Evolutionary conservation across 2,797 vertebrate genomes (phyloP).

Genomic region (Rhynchotus rufescens): DNA sequence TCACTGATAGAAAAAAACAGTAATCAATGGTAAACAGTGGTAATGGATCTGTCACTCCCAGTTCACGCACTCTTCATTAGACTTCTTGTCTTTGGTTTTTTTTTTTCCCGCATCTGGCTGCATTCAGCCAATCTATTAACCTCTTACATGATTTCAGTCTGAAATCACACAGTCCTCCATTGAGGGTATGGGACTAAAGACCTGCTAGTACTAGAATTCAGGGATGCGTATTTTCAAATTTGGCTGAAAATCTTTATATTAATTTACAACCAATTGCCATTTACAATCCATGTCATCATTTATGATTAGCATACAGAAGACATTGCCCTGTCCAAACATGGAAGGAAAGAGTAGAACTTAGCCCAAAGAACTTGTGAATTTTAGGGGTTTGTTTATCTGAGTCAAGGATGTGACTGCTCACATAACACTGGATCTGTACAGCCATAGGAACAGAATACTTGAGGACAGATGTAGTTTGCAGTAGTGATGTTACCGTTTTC

Average conservation of each 20-base stretch:
- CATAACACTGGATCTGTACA: not conserved
- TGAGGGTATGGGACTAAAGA: not conserved
- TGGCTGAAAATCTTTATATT: not conserved
- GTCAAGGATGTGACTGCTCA: no score
- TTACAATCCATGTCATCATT: not conserved
- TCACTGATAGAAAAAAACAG: not conserved
- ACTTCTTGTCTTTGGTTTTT: not conserved
- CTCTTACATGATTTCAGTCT: not conserved
- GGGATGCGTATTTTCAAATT: not conserved
- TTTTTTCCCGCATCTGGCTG: not conserved
- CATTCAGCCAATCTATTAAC: not conserved
- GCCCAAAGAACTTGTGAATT: not conserved
- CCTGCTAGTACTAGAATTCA: not conserved
- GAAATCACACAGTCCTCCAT: not conserved
- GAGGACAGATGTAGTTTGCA: not conserved
- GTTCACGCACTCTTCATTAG: not conserved
- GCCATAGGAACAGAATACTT: not conserved
- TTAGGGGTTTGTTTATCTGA: not conserved
- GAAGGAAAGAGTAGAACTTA: not conserved
- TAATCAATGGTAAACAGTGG: no score
- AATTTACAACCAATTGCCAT: not conserved
- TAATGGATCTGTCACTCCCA: not conserved
- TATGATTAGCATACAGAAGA: not conserved
- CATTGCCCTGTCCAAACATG: not conserved
- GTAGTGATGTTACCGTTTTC: not conserved